Conservation (phyloP, 2,797 vertebrate species). For the Dermochelys coriacea region DNA sequence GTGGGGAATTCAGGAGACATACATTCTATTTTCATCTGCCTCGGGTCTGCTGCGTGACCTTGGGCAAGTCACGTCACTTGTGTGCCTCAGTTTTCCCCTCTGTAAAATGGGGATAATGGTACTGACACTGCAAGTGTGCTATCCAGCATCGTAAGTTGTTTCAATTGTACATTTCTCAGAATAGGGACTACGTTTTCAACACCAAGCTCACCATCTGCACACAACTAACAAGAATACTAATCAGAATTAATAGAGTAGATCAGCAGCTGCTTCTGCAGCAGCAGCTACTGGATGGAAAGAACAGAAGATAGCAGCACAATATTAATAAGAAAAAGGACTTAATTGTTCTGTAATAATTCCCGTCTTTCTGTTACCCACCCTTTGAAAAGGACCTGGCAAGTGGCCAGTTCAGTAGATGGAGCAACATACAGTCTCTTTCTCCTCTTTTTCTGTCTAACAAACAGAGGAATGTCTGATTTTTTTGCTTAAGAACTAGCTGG, state of each 20-base stretch:
- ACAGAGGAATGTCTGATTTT: neutral
- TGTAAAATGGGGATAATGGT: neutral
- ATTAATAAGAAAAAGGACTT: neutral
- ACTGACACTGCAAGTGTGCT: neutral
- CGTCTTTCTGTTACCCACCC: neutral
- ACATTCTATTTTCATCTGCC: neutral
- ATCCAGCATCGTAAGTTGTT: conserved; percentile 20
- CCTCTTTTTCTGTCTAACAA: neutral
- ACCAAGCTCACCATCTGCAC: conserved; percentile 13
- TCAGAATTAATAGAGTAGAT: neutral
- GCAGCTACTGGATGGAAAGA: neutral
- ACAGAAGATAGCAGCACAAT: neutral
- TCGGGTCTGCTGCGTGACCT: neutral
- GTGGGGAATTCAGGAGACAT: neutral
- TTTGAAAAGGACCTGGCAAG: neutral
- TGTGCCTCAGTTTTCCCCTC: neutral
- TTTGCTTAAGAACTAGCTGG: neutral
- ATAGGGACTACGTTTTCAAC: neutral
- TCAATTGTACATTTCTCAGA: conserved; percentile 30
- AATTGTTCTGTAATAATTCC: neutral
- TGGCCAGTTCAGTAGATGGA: neutral
- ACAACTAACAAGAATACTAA: conserved; percentile 22
- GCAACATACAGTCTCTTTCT: neutral
- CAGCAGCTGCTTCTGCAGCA: conserved; percentile 1
- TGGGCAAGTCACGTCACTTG: neutral